Evolutionary conservation across 2,797 vertebrate species (phyloP), one percentile per base, ranked within the genome.

Genomic region (Sebastolobus altivelis): DNA sequence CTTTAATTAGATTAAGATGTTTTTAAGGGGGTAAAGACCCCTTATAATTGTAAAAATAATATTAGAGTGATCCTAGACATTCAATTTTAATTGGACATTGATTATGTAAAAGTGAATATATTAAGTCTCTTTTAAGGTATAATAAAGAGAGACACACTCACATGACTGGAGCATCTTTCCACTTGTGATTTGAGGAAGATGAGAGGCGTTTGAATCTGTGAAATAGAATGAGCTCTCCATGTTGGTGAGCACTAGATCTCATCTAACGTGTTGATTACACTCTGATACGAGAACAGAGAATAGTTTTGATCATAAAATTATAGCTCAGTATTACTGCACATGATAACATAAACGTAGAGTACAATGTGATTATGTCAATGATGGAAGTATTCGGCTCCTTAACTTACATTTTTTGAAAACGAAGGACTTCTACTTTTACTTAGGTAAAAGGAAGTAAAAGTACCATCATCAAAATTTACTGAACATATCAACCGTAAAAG

Each of bases 141-240:
- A n/a, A 49, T 37, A n/a, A 20, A 55, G 13, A 25, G 56, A 37
- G 4, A 4, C 11, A 20, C 1, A 0, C 33, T 43, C 9, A 8
- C 13, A 18, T 4, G n/a, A 49, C 22, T 29, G 12, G 5, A 13
- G 22, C 12, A 2, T 25, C 33, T 31, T 31, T 70, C 33, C 65
- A 4, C 20, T 60, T 35, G 62, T 77, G 52, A 35, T 58, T 4
- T 4, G 27, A 20, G 12, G 38, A 49, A 35, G 33, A 49, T 4
- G 52, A 77, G 59, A 72, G 40, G 61, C 54, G 38, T 79, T 6
- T 58, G 29, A 65, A 49, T 78, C 37, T n/a, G 37, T 20, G 59
- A 29, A 72, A 59, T 55, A 43, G 13, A 10, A 60, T 10, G 63
- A 59, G 58, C 49, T 33, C 66, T 55, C 6, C 0, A 0, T 1